Base-by-base conservation (phyloP, 1,140 invertebrate genomes). In the Hyposmocoma kahamanoa region DNA sequence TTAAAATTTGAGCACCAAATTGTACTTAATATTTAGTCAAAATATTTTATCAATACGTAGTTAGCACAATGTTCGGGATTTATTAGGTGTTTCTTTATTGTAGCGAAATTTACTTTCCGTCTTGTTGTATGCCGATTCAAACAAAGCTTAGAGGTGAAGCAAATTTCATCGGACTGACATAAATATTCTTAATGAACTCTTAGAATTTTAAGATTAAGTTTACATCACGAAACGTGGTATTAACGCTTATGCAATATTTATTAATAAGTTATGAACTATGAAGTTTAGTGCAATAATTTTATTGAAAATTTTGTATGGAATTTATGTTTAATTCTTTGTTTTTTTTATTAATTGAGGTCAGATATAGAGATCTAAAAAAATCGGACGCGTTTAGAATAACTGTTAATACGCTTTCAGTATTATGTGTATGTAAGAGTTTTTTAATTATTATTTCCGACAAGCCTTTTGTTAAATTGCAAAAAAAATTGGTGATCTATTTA, bases 1-100 rank as follows among this genome's bases (percentile, higher is more conserved):
- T n/a, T n/a, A n/a, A n/a, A 82, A 78, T 75, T 82, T 81, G 81
- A 84, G 81, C 81, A 84, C 81, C 79, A 83, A 84, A 83, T 83
- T 68, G 81, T 84, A 84, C 81, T 85, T 85, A 84, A 77, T 79
- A 74, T 77, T 84, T 84, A 84, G 75, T 75, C 69, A 84, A 81
- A 81, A 80, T 78, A 65, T 83, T 21, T 28, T 80, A 75, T 65
- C 67, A 47, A 59, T 67, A 77, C 68, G 81, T 84, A 84, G 81
- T 72, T 84, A 84, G 81, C 81, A 77, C 77, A 84, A 84, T 80
- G 62, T 79, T 78, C 59, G 72, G 66, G 70, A 67, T 45, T 58
- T n/a, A n/a, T n/a, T 71, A 67, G 50, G 53, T 69, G 63, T 55
- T 67, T 66, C 51, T 28, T 28, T 72, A 56, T 54, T 59, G 38